A percentile compares a stretch with the other conserved stretches of the same genome.
phyloP scores from a whole-genome alignment of 2,888 invertebrate genomes.

The Phytoseiulus persimilis region DNA sequence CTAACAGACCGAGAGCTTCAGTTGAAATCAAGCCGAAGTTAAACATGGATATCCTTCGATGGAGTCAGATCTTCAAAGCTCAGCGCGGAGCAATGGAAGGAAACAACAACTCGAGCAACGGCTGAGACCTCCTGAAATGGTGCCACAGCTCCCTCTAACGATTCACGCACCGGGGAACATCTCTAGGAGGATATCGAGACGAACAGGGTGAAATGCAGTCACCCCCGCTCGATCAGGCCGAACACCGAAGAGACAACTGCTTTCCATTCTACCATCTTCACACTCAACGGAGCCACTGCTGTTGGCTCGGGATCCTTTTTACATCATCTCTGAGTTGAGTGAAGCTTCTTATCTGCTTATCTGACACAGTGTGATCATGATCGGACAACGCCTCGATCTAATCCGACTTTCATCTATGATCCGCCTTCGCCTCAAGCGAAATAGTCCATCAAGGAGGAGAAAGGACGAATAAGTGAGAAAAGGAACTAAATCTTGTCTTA shows the following conservation, averaged over 20 bases:
- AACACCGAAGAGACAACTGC: background rate
- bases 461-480: background rate
- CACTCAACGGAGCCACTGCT: background rate
- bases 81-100: no score
- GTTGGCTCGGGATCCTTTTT: background rate
- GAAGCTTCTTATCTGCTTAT: slow-evolving; percentile 5
- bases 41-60: background rate
- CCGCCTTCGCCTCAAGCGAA: slow-evolving; percentile 13
- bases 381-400: background rate
- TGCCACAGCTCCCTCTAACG: background rate
- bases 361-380: background rate
- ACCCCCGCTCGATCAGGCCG: background rate
- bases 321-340: background rate
- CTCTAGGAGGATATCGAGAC: background rate
- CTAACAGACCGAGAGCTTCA: background rate
- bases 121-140: background rate
- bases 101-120: no score
- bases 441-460: slow-evolving; percentile 33
- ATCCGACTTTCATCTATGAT: background rate
- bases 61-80: no score
- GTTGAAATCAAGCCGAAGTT: background rate
- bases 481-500: background rate
- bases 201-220: background rate
- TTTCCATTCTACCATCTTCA: background rate
- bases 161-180: background rate